Base-by-base conservation (phyloP, 2,888 invertebrate genomes). In the Liopterus haemorrhoidalis region DNA sequence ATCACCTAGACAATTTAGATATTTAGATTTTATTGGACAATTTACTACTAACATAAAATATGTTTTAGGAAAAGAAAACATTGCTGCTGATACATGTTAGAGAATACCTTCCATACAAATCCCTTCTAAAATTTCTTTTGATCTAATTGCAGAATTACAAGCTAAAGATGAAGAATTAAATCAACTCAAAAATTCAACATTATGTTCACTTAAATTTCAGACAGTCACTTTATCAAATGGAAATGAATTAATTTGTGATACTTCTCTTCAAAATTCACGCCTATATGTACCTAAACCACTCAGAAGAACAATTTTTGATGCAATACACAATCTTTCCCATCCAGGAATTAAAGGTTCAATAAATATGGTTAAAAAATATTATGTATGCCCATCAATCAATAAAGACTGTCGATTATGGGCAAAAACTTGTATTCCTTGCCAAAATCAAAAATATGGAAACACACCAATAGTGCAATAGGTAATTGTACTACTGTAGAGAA, bases 41-140 rank as follows among this genome's bases (percentile, higher is more conserved):
- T 31, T 12, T 31, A 31, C 15, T 31, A 31, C 31, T 9, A 14
- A 14, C n/a, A 31, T 31, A 4, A 31, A 31, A 31, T 31, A 31
- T 31, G 12, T 31, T 14, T 2, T 19, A 3, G 31, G 18, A 14
- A 31, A 31, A 31, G 31, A 31, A 31, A 31, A 31, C 19, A 15
- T 31, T 31, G 12, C 15, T 4, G 31, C 31, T 19, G 15, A 31
- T 15, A 19, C 14, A 18, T 31, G 31, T 15, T 31, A 16, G 6
- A 11, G 14, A 31, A 31, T 5, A 18, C n/a, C n/a, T 8, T 5
- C 22, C 8, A 8, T 31, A 3, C 31, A 31, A 31, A 18, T 14
- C 16, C 19, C 31, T 9, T 31, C 14, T 9, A 14, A 11, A 31
- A 31, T 15, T 14, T 31, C 15, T 12, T 31, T 31, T 31, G 5